Evolutionary conservation across 2,113 vertebrate species (phyloP), one percentile per base, ranked within the genome.

Genomic region (Lamprotornis superbus): DNA sequence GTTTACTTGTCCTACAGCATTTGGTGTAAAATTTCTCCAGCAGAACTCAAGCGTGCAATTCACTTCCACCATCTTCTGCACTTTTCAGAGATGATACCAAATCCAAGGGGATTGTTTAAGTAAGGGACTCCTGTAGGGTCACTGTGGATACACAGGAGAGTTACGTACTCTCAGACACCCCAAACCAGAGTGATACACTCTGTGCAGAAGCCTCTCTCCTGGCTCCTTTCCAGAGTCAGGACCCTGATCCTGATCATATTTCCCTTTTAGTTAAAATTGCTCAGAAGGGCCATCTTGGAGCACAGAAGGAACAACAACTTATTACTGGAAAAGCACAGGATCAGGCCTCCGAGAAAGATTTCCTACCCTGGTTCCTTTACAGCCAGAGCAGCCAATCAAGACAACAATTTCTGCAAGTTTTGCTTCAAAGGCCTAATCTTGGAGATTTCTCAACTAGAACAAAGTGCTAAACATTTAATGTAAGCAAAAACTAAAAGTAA

Each of bases 391-490:
- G 53, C 56, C 81, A 91, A 73, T 90, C 94, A 79, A 95, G 31
- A 91, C 8, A 17, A 85, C n/a, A 4, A 78, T 69, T 90, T 60
- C 55, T 19, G 4, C 39, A 33, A 78, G 49, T 93, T 97, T 97
- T 94, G 68, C 88, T 97, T 53, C 79, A 94, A 89, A 95, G 94
- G 55, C 49, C 82, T 76, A 86, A 95, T 93, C 93, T 95, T 9
- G 0, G 88, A 83, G 69, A 94, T 93, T 95, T 85, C 89, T 91
- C 82, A 97, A 89, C 69, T 91, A 92, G 74, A 96, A 95, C 83
- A 87, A 70, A 93, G 86, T 31, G 87, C 59, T 95, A 96, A 96
- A 95, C 94, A 92, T 87, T 96, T 95, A 95, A 87, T 35, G 60
- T 83, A 95, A 97, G 63, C 91, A 94, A 97, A 92, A 95, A 90